Percentiles rank a stretch among this genome's conserved stretches.
phyloP scores from a whole-genome alignment of 1,140 invertebrate species.

The Calliopsis andreniformis region DNA sequence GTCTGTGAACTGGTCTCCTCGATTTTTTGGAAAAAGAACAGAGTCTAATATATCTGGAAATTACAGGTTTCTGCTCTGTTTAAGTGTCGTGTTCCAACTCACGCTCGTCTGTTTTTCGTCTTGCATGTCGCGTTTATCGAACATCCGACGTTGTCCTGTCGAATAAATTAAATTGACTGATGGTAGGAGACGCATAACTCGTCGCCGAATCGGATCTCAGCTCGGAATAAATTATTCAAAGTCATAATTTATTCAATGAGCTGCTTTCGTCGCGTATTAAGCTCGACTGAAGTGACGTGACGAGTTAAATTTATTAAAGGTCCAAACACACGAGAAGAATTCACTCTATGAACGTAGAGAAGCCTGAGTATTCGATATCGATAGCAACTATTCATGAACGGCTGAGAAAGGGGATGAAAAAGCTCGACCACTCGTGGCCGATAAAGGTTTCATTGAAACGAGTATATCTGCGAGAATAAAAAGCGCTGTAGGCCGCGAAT shows the following conservation, averaged over 20 bases:
- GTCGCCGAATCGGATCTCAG: neutral
- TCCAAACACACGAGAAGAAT: neutral
- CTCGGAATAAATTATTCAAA: constrained; percentile 29
- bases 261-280: constrained; percentile 1
- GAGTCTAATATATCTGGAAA: too few relatives aligned
- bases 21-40: too few relatives aligned
- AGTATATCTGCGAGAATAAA: neutral
- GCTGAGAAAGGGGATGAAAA: neutral
- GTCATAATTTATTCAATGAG: constrained; percentile 1
- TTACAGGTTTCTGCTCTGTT: too few relatives aligned
- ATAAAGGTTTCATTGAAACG: constrained; percentile 40
- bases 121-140: too few relatives aligned
- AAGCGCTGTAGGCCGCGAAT: constrained; percentile 18
- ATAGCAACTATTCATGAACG: neutral
- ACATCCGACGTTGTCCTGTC: too few relatives aligned
- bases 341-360: neutral
- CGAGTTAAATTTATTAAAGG: too few relatives aligned
- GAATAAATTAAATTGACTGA: constrained; percentile 35
- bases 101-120: too few relatives aligned
- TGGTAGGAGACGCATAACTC: constrained; percentile 37
- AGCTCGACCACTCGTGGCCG: neutral
- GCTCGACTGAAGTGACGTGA: too few relatives aligned
- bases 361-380: neutral
- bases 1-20: neutral
- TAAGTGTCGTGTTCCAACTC: too few relatives aligned